Evolutionary conservation across 2,797 vertebrate species (phyloP).

Genomic region (Microhierax caerulescens): DNA sequence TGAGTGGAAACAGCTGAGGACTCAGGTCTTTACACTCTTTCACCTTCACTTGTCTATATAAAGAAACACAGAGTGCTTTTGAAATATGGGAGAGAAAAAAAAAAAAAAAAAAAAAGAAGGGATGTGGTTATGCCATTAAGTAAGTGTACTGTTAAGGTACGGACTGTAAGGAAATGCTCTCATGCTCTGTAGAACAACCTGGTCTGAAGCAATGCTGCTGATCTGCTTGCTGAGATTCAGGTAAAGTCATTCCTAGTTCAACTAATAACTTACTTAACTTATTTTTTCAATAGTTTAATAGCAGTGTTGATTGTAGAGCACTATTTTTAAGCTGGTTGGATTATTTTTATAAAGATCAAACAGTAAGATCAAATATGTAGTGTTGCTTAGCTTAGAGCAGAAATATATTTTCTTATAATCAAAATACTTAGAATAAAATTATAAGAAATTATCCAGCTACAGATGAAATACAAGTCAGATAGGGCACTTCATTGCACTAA

Average conservation of each 20-base stretch:
- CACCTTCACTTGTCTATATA: background rate
- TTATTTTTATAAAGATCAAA: background rate
- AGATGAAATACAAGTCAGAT: background rate
- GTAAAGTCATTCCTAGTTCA: slow-evolving; percentile 4
- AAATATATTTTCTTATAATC: background rate
- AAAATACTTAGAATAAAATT: background rate
- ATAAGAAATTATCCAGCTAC: background rate
- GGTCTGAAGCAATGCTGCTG: background rate
- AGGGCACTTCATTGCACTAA: background rate
- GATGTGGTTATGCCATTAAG: slow-evolving; percentile 34
- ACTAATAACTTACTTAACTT: background rate
- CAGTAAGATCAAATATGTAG: background rate
- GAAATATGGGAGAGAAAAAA: background rate
- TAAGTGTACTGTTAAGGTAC: background rate
- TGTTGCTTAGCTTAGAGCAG: background rate
- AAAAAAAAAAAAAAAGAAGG: background rate
- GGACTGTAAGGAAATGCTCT: background rate
- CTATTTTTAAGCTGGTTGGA: background rate
- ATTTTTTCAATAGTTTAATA: background rate
- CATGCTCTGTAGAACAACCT: background rate
- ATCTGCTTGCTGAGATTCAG: background rate
- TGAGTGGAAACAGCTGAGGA: background rate
- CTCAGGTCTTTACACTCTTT: background rate
- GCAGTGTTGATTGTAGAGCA: background rate
- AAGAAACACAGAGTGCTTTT: background rate